Conservation (phyloP, 2,797 vertebrate species). For the Sparidentex hasta region DNA sequence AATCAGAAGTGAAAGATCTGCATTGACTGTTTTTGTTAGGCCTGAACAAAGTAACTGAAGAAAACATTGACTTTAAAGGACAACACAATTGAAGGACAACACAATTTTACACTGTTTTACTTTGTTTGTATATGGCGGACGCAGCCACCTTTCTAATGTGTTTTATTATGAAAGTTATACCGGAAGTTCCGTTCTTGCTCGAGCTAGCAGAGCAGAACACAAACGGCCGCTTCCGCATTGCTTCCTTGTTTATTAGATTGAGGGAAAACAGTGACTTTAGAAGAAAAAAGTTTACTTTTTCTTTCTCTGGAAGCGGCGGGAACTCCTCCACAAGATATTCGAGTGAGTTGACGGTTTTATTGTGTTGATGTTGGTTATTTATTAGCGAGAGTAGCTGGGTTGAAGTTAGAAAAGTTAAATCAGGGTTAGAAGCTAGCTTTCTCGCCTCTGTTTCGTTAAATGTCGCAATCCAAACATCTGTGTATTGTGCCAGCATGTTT, state of each 20-base stretch:
- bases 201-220: background rate
- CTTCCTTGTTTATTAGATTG: constrained; percentile 77
- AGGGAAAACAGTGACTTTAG: constrained; percentile 14
- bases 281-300: background rate
- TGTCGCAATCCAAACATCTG: constrained; percentile 20
- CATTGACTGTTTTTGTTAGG: no score
- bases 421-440: constrained; percentile 36
- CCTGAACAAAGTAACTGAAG: no score
- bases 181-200: constrained; percentile 37
- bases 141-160: no score
- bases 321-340: background rate
- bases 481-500: background rate
- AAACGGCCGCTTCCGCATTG: constrained; percentile 67
- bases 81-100: no score
- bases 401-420: constrained; percentile 44
- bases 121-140: no score
- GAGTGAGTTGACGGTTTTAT: constrained; percentile 41
- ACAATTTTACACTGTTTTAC: no score
- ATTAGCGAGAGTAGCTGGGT: background rate
- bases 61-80: no score
- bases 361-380: constrained; percentile 3
- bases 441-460: constrained; percentile 9
- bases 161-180: constrained; percentile 54
- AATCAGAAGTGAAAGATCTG: no score
- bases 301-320: background rate